Evolutionary conservation across 2,797 vertebrate species (phyloP).

Genomic region (Sebastes trivittatus): DNA sequence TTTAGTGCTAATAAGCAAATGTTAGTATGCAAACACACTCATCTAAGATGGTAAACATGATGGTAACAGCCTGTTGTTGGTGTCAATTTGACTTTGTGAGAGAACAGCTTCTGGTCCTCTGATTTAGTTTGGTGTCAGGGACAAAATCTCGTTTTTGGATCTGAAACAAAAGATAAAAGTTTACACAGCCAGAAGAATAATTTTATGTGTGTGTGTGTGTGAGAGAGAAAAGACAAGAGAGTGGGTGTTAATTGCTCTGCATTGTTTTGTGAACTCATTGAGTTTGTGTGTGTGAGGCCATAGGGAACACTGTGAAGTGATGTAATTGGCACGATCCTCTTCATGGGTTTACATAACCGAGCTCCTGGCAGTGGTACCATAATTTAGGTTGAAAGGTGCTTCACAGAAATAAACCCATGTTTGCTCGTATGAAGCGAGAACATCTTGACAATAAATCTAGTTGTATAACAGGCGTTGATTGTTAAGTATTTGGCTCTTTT

Average conservation of each 20-base stretch:
- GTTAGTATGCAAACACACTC: too few species aligned
- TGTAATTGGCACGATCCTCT: slow-evolving; percentile 22
- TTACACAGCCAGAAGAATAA: not conserved
- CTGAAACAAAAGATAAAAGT: slow-evolving; percentile 4
- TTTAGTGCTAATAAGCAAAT: too few species aligned
- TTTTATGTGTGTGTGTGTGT: not conserved
- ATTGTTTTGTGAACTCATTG: slow-evolving; percentile 32
- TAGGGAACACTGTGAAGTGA: slow-evolving; percentile 25
- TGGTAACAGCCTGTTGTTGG: too few species aligned
- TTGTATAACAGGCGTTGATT: slow-evolving; percentile 48
- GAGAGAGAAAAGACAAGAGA: not conserved
- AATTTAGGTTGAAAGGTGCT: slow-evolving; percentile 43
- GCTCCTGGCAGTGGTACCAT: slow-evolving; percentile 21
- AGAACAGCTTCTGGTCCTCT: not conserved
- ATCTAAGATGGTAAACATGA: too few species aligned
- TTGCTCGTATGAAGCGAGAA: slow-evolving; percentile 4
- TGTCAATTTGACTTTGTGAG: too few species aligned
- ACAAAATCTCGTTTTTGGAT: not conserved
- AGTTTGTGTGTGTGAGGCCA: slow-evolving; percentile 18
- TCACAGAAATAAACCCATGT: slow-evolving; percentile 30
- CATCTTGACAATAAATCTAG: slow-evolving; percentile 22
- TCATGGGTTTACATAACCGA: slow-evolving; percentile 50
- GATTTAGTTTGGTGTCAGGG: not conserved
- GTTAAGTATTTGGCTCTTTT: slow-evolving; percentile 5
- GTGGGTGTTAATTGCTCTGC: slow-evolving; percentile 44